A percentile compares a stretch with the other conserved stretches of the same genome.
Evolutionary conservation across 1,140 invertebrate genomes (phyloP).

Genomic region (Bilobella aurantiaca): DNA sequence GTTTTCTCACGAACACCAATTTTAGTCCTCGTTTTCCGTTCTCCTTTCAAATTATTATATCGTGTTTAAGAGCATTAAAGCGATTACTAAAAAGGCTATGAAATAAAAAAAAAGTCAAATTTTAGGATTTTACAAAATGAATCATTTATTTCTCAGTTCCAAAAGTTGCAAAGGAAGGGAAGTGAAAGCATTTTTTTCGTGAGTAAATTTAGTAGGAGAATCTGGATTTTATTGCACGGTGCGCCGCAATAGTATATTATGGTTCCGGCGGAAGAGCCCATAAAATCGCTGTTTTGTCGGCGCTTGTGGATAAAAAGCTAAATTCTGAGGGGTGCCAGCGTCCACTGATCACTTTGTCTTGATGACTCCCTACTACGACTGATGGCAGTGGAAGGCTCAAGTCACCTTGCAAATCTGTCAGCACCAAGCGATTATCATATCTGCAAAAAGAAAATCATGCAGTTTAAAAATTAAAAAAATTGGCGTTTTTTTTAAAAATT

Average conservation of each 20-base stretch:
- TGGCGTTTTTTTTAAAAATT: no score
- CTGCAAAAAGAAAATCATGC: no score
- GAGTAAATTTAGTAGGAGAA: no score
- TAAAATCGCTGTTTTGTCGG: constrained; percentile 87
- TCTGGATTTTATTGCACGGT: no score
- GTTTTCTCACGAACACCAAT: no score
- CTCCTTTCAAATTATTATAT: no score
- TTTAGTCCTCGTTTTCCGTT: no score
- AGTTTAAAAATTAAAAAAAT: constrained; percentile 35
- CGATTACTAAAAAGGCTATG: no score
- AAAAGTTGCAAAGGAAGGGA: not conserved
- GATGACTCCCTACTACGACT: constrained; percentile 89
- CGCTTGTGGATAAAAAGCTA: constrained; percentile 90
- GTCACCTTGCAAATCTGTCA: constrained; percentile 88
- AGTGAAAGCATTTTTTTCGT: not conserved
- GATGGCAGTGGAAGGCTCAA: constrained; percentile 66
- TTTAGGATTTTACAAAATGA: no score
- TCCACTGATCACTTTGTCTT: constrained; percentile 96
- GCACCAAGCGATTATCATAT: constrained; percentile 89
- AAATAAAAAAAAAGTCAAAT: no score
- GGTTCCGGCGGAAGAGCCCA: constrained; percentile 72
- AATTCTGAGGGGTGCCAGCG: constrained; percentile 96
- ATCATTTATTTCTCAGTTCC: not conserved
- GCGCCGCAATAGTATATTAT: no score
- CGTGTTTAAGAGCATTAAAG: no score